Conservation (phyloP, 2,888 invertebrate species). For the Eulithis testata region DNA sequence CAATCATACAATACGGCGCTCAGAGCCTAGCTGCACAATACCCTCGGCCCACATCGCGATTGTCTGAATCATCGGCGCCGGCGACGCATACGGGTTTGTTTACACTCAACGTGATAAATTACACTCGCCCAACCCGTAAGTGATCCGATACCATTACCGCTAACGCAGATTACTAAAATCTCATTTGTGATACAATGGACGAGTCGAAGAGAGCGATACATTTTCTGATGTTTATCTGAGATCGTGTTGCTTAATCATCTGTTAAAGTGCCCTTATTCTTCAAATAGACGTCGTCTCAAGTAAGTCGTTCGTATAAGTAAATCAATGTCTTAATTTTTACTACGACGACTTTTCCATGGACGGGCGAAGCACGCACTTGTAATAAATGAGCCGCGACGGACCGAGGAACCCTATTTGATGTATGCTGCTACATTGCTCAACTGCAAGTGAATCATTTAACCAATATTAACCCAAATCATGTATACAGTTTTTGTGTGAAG, state of each 20-base stretch:
- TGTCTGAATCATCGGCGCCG: constrained; percentile 76
- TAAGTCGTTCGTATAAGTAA: constrained; percentile 33
- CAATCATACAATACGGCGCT: constrained; percentile 71
- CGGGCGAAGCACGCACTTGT: constrained; percentile 56
- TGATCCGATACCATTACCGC: constrained; percentile 49
- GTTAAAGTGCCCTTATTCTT: constrained; percentile 20
- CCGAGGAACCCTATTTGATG: constrained; percentile 42
- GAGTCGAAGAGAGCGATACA: constrained; percentile 4
- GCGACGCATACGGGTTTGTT: constrained; percentile 70
- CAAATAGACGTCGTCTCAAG: constrained; percentile 29
- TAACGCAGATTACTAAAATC: constrained; percentile 42
- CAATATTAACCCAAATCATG: constrained; percentile 26
- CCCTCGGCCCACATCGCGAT: constrained; percentile 76
- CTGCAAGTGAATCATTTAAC: constrained; percentile 33
- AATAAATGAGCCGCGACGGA: constrained; percentile 62
- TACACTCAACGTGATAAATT: constrained; percentile 76
- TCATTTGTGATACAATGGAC: constrained; percentile 36
- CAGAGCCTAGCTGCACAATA: constrained; percentile 56
- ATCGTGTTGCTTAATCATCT: constrained; percentile 21
- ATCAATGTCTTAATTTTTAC: constrained; percentile 65
- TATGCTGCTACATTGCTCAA: constrained; percentile 34
- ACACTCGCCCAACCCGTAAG: constrained; percentile 58
- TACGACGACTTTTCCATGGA: constrained; percentile 59
- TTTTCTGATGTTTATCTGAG: constrained; percentile 6
- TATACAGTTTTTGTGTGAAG: constrained; percentile 16